Conservation (phyloP, 2,888 invertebrate species). For the Hermaeophaga mercurialis region DNA sequence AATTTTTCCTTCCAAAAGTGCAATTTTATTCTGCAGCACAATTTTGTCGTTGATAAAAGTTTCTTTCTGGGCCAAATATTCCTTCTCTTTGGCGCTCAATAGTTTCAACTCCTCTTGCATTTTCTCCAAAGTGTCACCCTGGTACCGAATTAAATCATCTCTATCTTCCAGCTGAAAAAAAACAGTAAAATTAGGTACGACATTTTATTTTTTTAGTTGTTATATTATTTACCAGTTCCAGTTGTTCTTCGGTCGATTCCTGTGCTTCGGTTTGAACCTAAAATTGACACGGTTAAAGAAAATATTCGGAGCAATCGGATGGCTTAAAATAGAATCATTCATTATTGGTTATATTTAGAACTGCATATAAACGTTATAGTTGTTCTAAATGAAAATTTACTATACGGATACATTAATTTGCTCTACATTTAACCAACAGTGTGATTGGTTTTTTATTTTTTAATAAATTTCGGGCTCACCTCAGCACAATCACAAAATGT, state of each 20-base stretch:
- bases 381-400: no score
- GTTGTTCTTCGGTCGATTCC: neutral
- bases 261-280: slow-evolving; percentile 25
- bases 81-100: slow-evolving; percentile 30
- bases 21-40: slow-evolving; percentile 47
- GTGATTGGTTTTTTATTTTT: no score
- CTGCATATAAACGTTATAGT: neutral
- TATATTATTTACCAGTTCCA: slow-evolving; percentile 16
- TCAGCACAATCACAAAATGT: slow-evolving; percentile 38
- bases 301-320: slow-evolving; percentile 9
- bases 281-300: slow-evolving; percentile 10
- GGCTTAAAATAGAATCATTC: slow-evolving; percentile 18
- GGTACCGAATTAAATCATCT: slow-evolving; percentile 44
- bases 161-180: slow-evolving; percentile 35
- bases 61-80: slow-evolving; percentile 40
- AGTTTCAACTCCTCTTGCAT: slow-evolving; percentile 44
- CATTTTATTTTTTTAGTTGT: neutral
- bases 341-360: slow-evolving; percentile 16
- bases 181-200: neutral
- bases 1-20: slow-evolving; percentile 42
- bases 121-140: slow-evolving; percentile 41
- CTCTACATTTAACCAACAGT: no score
- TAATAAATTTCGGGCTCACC: slow-evolving; percentile 29
- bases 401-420: no score
- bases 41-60: slow-evolving; percentile 42